These are phyloP conservation scores for Raja brachyura DNA, from an alignment of 2,113 vertebrate species.

Conservation along the genomic window DNA sequence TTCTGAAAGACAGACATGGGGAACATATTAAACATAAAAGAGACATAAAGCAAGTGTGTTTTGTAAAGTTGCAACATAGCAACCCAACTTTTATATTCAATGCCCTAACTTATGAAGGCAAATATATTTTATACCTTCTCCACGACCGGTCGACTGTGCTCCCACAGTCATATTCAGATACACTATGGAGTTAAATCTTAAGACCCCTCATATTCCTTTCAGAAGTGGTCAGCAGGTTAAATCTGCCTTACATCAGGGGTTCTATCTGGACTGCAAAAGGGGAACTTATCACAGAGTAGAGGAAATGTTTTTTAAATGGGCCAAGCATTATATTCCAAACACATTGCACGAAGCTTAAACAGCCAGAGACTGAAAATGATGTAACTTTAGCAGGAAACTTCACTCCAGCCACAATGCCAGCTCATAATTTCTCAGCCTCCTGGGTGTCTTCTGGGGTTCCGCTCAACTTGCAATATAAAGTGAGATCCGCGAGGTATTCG, in stretches of 20 bases:
- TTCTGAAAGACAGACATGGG: constrained; percentile 16
- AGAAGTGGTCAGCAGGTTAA: not conserved
- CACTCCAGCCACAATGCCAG: not conserved
- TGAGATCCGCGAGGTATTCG: not conserved
- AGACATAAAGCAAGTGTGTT: not conserved
- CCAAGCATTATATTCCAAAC: not conserved
- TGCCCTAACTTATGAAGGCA: too few relatives aligned
- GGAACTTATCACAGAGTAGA: not conserved
- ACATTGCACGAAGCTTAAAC: not conserved
- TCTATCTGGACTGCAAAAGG: not conserved
- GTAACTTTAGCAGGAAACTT: not conserved
- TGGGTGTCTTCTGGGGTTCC: not conserved
- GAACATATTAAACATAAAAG: not conserved
- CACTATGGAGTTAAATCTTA: too few relatives aligned
- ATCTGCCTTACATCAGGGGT: too few relatives aligned
- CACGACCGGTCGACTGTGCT: too few relatives aligned
- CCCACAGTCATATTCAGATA: too few relatives aligned
- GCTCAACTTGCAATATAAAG: not conserved
- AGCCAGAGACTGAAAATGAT: not conserved
- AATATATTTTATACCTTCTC: not conserved
- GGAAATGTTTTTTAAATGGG: not conserved
- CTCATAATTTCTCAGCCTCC: too few relatives aligned
- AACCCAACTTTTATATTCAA: too few relatives aligned
- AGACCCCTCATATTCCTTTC: too few relatives aligned
- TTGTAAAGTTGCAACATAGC: too few relatives aligned